These are phyloP conservation scores for Menidia menidia DNA, from an alignment of 2,797 vertebrate species.

Conservation along the genomic window DNA sequence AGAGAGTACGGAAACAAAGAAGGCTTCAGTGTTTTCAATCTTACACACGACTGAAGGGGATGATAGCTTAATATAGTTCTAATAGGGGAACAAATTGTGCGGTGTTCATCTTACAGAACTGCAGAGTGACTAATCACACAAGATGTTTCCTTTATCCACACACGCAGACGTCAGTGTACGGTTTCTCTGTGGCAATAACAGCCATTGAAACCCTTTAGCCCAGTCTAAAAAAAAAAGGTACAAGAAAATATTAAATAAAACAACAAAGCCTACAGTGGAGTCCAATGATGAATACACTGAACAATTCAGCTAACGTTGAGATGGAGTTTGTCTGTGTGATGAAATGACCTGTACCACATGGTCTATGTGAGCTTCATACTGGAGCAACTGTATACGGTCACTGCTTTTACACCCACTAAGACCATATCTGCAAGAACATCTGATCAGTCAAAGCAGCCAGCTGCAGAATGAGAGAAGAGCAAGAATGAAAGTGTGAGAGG, in stretches of 20 bases:
- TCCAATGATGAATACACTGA: not conserved
- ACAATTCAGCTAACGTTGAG: not conserved
- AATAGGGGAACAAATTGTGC: slow-evolving; percentile 77
- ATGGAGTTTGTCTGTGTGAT: not conserved
- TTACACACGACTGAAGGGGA: slow-evolving; percentile 67
- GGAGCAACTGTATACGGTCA: slow-evolving; percentile 21
- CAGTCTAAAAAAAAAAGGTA: not conserved
- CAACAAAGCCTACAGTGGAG: not conserved
- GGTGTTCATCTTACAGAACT: slow-evolving; percentile 76
- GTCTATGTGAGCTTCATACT: slow-evolving; percentile 6
- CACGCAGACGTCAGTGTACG: slow-evolving; percentile 17
- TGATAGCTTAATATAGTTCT: slow-evolving; percentile 75
- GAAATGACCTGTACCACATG: not conserved
- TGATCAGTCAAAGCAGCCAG: slow-evolving; percentile 47
- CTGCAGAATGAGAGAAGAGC: slow-evolving; percentile 41
- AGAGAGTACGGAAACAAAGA: slow-evolving; percentile 50
- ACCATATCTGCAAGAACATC: slow-evolving; percentile 34
- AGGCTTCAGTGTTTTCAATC: slow-evolving; percentile 55
- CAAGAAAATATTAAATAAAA: not conserved
- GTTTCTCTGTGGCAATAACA: slow-evolving; percentile 8
- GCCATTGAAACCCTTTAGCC: not conserved
- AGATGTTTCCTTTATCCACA: slow-evolving; percentile 60
- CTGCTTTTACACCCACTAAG: slow-evolving; percentile 26
- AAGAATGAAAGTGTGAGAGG: slow-evolving; percentile 38
- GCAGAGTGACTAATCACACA: slow-evolving; percentile 74